Percentiles rank a stretch among this genome's conserved stretches.
These are phyloP conservation scores for Tolypeutes matacus DNA, from an alignment of 2,797 vertebrate species.

Conservation along the genomic window DNA sequence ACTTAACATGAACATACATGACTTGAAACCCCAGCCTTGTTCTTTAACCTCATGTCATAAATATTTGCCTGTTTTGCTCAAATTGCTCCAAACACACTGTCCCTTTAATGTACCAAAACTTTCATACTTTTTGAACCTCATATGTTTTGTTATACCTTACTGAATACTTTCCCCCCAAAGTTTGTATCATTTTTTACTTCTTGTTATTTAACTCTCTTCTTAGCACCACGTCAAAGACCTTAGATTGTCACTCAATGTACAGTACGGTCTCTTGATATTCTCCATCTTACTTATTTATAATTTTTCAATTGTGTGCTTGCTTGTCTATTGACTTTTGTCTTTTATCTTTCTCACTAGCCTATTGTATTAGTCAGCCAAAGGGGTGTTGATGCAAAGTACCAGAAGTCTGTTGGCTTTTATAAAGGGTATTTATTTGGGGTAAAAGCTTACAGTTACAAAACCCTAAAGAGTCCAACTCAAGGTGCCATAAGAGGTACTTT, in stretches of 20 bases:
- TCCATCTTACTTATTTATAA: not conserved
- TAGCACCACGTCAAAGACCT: not conserved
- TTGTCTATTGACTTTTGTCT: not conserved
- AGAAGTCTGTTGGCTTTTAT: too few species aligned
- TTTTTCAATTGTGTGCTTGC: not conserved
- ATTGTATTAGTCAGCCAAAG: too few species aligned
- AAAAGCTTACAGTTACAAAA: too few species aligned
- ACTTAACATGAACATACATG: not conserved
- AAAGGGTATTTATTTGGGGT: too few species aligned
- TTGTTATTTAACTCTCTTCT: not conserved
- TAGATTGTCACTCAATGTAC: not conserved
- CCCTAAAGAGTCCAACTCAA: too few species aligned
- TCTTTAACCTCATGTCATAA: not conserved
- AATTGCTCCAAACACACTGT: not conserved
- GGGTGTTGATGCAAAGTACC: too few species aligned
- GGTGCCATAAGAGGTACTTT: too few species aligned
- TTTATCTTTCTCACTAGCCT: not conserved
- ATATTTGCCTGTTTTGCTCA: not conserved
- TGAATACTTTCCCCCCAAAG: not conserved
- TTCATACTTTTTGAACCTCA: not conserved
- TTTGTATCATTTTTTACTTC: not conserved
- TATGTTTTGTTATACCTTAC: not conserved
- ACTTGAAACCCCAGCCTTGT: not conserved
- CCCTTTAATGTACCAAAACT: too few species aligned
- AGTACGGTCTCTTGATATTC: not conserved